Base-by-base conservation (phyloP, 2,113 vertebrate genomes). In the Hippocampus guttulatus region DNA sequence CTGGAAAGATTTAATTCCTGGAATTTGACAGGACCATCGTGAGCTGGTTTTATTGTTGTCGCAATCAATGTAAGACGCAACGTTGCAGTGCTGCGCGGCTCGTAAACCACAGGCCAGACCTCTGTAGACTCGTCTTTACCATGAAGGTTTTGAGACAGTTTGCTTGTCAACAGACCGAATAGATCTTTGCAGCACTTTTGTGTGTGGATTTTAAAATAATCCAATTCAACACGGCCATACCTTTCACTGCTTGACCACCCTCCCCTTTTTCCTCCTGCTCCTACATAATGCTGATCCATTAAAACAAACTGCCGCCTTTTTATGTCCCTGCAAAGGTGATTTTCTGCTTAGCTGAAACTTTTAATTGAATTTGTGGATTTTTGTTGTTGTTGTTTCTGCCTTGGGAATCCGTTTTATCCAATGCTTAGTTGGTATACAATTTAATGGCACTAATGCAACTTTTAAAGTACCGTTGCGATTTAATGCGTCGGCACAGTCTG, bases 341-440 rank as follows among this genome's bases (percentile, higher is more conserved):
- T 87, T 89, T 86, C 82, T 87, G 86, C 84, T 85, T 75, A 70
- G 73, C 72, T 88, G 81, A 83, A 87, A 88, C 74, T 65, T 61
- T 69, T 85, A 87, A 88, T 88, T 82, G 75, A 88, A 87, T 74
- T 55, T 38, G 43, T 38, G 52, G 18, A 67, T 74, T 87, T 71
- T 71, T 54, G 45, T 69, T 62, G 8, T 64, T 43, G n/a, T 55
- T 70, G 38, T 84, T 68, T 65, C 57, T 74, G 63, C 58, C 68
- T 5, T 9, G 8, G 45, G 66, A 62, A 61, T 68, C 33, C 55
- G 16, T 60, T 80, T 81, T 67, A 65, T 16, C 41, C 64, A 65
- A 47, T 23, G 43, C n/a, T 64, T 64, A 23, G 41, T 27, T 15
- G 38, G 62, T 23, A 47, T 65, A 65, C 41, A 47, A 49, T 65